These are phyloP conservation scores for Psammodynastes pulverulentus DNA, from an alignment of 2,113 vertebrate genomes.

Conservation along the genomic window DNA sequence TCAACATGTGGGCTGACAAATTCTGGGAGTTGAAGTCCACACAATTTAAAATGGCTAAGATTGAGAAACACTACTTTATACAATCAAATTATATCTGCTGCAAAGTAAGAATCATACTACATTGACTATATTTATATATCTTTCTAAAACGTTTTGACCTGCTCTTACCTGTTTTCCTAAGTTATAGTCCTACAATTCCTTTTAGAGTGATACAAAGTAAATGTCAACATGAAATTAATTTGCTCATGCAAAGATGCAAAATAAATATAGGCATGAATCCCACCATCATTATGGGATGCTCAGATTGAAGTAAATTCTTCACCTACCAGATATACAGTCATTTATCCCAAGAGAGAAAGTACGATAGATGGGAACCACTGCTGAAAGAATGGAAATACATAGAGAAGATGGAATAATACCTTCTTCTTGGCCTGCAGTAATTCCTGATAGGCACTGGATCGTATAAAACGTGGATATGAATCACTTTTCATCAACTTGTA, in stretches of 20 bases:
- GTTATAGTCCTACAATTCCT: conserved; percentile 62
- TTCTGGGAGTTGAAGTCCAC: no score
- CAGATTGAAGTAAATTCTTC: conserved; percentile 53
- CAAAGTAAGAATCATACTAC: conserved; percentile 41
- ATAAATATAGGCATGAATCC: conserved; percentile 62
- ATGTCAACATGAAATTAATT: conserved; percentile 62
- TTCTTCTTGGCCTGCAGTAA: conserved; percentile 99
- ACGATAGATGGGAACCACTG: conserved; percentile 59
- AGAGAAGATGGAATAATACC: conserved; percentile 76
- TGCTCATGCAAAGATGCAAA: conserved; percentile 61
- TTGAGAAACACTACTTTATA: no score
- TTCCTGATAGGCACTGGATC: conserved; percentile 99
- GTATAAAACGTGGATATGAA: conserved; percentile 97
- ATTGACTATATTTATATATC: conserved; percentile 56
- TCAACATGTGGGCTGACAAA: no score
- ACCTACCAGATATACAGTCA: conserved; percentile 71
- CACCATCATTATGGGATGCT: conserved; percentile 61
- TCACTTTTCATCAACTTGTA: conserved; percentile 99
- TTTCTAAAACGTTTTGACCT: conserved; percentile 28
- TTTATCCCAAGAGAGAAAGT: conserved; percentile 57
- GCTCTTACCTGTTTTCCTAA: conserved; percentile 56
- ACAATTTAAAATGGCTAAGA: no score
- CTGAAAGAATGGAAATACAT: conserved; percentile 62
- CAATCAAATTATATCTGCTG: not conserved
- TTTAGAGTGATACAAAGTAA: conserved; percentile 62